Conservation (phyloP, 1,140 invertebrate species). For the Apolygus lucorum region DNA sequence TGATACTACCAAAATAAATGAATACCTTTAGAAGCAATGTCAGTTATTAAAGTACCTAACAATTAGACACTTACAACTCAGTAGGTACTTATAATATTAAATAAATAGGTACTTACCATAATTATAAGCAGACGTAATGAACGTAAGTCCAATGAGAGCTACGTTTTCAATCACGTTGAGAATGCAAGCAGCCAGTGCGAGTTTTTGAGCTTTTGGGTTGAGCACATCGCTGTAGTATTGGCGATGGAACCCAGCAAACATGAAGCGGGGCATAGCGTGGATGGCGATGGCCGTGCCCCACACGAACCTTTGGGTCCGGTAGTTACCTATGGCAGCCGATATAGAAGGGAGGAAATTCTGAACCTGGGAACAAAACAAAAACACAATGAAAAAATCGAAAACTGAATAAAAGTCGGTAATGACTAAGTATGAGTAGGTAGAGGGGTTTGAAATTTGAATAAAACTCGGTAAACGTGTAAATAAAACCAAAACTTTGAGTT, state of each 20-base stretch:
- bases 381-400: too few relatives aligned
- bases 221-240: conserved; percentile 44
- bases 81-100: too few relatives aligned
- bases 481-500: too few relatives aligned
- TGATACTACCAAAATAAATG: too few relatives aligned
- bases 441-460: too few relatives aligned
- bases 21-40: too few relatives aligned
- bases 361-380: too few relatives aligned
- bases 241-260: conserved; percentile 65
- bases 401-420: too few relatives aligned
- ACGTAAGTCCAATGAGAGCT: conserved; percentile 70
- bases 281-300: conserved; percentile 79
- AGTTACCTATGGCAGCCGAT: conserved; percentile 87
- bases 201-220: conserved; percentile 45
- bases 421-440: too few relatives aligned
- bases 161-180: conserved; percentile 76
- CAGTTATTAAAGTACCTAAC: too few relatives aligned
- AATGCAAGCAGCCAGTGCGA: conserved; percentile 56
- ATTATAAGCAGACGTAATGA: conserved; percentile 80
- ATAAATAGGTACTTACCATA: conserved; percentile 72
- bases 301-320: conserved; percentile 76
- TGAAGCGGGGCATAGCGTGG: conserved; percentile 62
- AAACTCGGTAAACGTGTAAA: too few relatives aligned
- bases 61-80: too few relatives aligned
- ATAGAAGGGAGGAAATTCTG: conserved; percentile 84